These are phyloP conservation scores for Cheirogaleus medius DNA, from an alignment of 2,113 vertebrate species.

Conservation along the genomic window DNA sequence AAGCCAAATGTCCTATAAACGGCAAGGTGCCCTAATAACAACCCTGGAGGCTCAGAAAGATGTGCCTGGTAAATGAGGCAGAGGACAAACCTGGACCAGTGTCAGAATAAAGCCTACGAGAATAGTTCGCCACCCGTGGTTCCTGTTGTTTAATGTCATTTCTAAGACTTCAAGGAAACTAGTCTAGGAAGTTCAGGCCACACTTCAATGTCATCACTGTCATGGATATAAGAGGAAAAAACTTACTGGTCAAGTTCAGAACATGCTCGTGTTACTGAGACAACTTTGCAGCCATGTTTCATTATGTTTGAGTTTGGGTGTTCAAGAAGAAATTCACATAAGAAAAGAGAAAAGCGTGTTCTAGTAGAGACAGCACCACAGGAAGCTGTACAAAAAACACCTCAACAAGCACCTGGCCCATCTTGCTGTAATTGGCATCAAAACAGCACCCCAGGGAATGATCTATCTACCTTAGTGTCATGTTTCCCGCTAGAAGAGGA, in stretches of 20 bases:
- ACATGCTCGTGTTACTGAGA: background rate
- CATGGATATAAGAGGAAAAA: background rate
- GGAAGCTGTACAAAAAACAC: background rate
- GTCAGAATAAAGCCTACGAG: slow-evolving; percentile 21
- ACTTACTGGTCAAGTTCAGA: background rate
- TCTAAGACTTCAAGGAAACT: slow-evolving; percentile 21
- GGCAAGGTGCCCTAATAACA: slow-evolving; percentile 47
- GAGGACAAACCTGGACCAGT: slow-evolving; percentile 1
- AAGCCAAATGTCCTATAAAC: slow-evolving; percentile 55
- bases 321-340: background rate
- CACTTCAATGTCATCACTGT: background rate
- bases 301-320: background rate
- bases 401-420: background rate
- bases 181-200: background rate
- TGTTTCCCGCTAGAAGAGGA: background rate
- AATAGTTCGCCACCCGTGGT: background rate
- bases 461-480: no score
- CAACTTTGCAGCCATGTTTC: background rate
- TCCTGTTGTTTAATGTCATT: slow-evolving; percentile 49
- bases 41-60: slow-evolving; percentile 44
- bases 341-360: background rate
- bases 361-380: background rate
- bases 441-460: background rate
- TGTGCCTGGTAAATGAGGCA: slow-evolving; percentile 36
- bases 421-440: background rate